Percentiles rank a stretch among this genome's conserved stretches.
Conservation (phyloP, 1,140 invertebrate species). For the Musca domestica region DNA sequence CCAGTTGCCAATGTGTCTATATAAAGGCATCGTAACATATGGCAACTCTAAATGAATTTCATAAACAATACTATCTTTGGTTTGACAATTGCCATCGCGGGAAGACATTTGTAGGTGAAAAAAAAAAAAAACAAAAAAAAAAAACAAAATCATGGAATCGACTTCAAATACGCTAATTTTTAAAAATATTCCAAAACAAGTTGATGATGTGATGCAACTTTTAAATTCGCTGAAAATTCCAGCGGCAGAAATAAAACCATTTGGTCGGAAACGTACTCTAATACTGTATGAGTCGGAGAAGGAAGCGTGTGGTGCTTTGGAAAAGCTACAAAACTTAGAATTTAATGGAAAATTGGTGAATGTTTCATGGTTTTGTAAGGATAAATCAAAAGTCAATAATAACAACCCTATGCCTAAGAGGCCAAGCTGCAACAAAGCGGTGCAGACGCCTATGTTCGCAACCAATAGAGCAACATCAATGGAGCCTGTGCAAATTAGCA, state of each 20-base stretch:
- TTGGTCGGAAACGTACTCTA: slow-evolving; percentile 35
- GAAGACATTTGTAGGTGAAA: too few relatives aligned
- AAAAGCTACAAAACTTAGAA: neutral
- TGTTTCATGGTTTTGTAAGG: neutral
- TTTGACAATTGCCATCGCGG: too few relatives aligned
- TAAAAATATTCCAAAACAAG: slow-evolving; percentile 43
- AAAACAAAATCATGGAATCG: too few relatives aligned
- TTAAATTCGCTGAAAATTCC: slow-evolving; percentile 33
- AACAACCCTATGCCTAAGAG: neutral
- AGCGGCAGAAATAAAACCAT: slow-evolving; percentile 30
- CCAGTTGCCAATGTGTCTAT: too few relatives aligned
- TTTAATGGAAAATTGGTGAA: neutral
- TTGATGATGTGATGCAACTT: slow-evolving; percentile 37
- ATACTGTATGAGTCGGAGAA: slow-evolving; percentile 31
- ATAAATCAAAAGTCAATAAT: slow-evolving; percentile 9
- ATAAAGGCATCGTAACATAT: too few relatives aligned
- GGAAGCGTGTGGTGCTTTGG: slow-evolving; percentile 31
- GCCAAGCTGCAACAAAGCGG: neutral
- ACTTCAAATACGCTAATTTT: slow-evolving; percentile 34
- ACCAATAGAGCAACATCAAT: neutral
- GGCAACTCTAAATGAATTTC: too few relatives aligned
- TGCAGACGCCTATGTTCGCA: neutral
- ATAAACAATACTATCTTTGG: too few relatives aligned
- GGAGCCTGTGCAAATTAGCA: slow-evolving; percentile 55
- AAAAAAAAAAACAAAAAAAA: too few relatives aligned